Conservation (phyloP, 2,888 invertebrate genomes). For the Agonopterix alstromeriana region DNA sequence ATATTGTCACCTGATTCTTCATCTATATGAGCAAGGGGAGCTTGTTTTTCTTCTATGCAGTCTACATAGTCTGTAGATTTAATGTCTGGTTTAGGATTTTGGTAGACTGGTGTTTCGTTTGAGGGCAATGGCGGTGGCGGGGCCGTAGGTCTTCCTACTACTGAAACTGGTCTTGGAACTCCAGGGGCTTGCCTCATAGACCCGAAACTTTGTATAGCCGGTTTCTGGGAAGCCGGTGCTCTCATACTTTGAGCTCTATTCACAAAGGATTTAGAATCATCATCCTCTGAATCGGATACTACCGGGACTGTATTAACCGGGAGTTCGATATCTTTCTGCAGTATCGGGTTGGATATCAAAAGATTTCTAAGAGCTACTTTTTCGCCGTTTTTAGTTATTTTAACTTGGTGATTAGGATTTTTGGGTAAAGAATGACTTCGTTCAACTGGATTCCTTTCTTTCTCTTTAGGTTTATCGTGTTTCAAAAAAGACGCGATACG, state of each 20-base stretch:
- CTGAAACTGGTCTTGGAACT: slow-evolving; percentile 84
- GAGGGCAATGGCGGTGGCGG: slow-evolving; percentile 87
- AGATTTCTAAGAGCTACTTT: slow-evolving; percentile 83
- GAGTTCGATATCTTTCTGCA: slow-evolving; percentile 80
- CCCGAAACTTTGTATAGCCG: slow-evolving; percentile 85
- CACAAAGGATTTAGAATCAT: slow-evolving; percentile 77
- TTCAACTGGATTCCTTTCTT: slow-evolving; percentile 65
- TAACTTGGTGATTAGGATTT: slow-evolving; percentile 74
- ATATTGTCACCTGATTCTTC: slow-evolving; percentile 85
- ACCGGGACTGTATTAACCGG: slow-evolving; percentile 79
- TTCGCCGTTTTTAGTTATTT: slow-evolving; percentile 81
- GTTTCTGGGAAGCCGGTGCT: slow-evolving; percentile 73
- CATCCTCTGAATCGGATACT: slow-evolving; percentile 68
- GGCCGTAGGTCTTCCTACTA: slow-evolving; percentile 83
- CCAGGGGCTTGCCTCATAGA: slow-evolving; percentile 86
- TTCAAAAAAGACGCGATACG: slow-evolving; percentile 86
- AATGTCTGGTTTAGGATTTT: slow-evolving; percentile 66
- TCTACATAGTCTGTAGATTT: slow-evolving; percentile 83
- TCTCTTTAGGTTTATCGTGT: slow-evolving; percentile 74
- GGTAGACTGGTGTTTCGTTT: slow-evolving; percentile 59
- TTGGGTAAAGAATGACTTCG: slow-evolving; percentile 78
- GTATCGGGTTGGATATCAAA: slow-evolving; percentile 90
- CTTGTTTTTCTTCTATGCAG: slow-evolving; percentile 82
- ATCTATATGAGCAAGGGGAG: slow-evolving; percentile 78
- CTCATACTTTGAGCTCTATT: slow-evolving; percentile 91